A percentile compares a stretch with the other conserved stretches of the same genome.
phyloP scores from a whole-genome alignment of 1,140 invertebrate species.

The Bombus pascuorum region DNA sequence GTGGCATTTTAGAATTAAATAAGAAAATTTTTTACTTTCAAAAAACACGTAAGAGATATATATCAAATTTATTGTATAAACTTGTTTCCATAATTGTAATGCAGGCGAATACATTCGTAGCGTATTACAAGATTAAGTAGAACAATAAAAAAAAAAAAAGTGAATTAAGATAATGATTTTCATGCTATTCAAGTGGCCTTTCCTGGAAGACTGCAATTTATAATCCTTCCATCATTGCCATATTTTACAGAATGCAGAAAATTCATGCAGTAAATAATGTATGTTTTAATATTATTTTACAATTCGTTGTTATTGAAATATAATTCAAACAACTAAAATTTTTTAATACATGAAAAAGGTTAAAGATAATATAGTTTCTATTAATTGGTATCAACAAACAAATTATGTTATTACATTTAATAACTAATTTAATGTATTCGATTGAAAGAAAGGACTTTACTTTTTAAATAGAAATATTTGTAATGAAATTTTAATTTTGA shows the following conservation, averaged over 20 bases:
- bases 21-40: constrained; percentile 56
- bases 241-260: constrained; percentile 61
- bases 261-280: constrained; percentile 47
- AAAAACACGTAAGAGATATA: constrained; percentile 44
- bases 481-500: constrained; percentile 53
- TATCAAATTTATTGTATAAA: constrained; percentile 51
- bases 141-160: constrained; percentile 53
- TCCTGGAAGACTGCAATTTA: constrained; percentile 79
- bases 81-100: constrained; percentile 61
- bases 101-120: constrained; percentile 44
- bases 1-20: constrained; percentile 62
- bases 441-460: constrained; percentile 34
- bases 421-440: constrained; percentile 46
- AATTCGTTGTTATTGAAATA: constrained; percentile 44
- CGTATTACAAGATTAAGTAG: constrained; percentile 52
- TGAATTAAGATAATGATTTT: constrained; percentile 63
- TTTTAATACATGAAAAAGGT: constrained; percentile 43
- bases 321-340: constrained; percentile 43
- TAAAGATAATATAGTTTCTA: constrained; percentile 49
- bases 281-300: constrained; percentile 55
- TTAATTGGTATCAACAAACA: constrained; percentile 39
- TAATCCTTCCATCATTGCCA: constrained; percentile 73
- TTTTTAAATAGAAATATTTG: constrained; percentile 56
- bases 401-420: constrained; percentile 65
- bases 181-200: constrained; percentile 77